phyloP scores from a whole-genome alignment of 2,113 vertebrate genomes.

The Macquaria ambigua region DNA sequence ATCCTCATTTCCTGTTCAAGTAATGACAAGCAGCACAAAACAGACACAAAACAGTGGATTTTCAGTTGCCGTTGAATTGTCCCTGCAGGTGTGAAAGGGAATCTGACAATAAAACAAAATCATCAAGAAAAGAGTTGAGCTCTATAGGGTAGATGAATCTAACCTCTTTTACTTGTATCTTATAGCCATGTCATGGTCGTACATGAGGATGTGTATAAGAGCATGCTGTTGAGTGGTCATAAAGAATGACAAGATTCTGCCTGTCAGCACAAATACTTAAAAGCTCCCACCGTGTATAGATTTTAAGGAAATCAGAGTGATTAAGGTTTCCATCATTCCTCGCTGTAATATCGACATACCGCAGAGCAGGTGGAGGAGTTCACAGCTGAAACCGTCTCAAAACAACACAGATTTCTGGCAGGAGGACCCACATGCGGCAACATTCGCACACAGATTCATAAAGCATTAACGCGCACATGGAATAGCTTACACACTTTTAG shows the following conservation, averaged over 20 bases:
- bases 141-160: not conserved
- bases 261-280: conserved; percentile 54
- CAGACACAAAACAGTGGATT: not conserved
- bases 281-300: conserved; percentile 42
- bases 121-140: not conserved
- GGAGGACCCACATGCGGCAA: conserved; percentile 2
- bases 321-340: conserved; percentile 48
- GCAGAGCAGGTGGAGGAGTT: conserved; percentile 39
- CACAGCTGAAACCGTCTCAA: conserved; percentile 30
- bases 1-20: conserved; percentile 24
- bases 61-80: not conserved
- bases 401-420: conserved; percentile 15
- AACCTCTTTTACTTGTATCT: not conserved
- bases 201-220: conserved; percentile 9
- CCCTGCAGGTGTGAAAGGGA: not conserved
- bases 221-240: conserved; percentile 37
- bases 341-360: conserved; percentile 40
- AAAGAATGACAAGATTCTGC: conserved; percentile 31
- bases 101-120: conserved; percentile 12
- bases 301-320: conserved; percentile 55
- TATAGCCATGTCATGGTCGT: not conserved
- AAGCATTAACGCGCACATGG: conserved; percentile 14
- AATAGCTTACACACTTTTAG: conserved; percentile 21
- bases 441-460: conserved; percentile 12
- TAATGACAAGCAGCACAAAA: conserved; percentile 5